phyloP scores from a whole-genome alignment of 2,888 invertebrate species.

The Reticulitermes lucifugus region DNA sequence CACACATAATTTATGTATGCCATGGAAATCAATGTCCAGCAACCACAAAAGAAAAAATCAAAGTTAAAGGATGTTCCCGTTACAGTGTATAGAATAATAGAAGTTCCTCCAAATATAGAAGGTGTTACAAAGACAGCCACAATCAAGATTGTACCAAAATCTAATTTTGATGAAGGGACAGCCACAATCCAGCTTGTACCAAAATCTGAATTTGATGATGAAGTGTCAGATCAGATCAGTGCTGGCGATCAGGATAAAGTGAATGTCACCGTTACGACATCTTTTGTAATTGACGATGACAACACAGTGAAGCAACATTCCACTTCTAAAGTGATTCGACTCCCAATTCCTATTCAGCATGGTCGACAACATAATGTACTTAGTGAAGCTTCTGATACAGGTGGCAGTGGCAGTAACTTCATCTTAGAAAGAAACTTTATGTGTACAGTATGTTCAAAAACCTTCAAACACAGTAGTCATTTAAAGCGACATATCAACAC shows the following conservation, averaged over 20 bases:
- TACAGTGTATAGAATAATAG: conserved; percentile 24
- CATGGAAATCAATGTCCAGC: neutral
- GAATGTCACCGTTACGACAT: conserved; percentile 1
- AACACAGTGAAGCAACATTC: conserved; percentile 2
- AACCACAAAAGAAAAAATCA: neutral
- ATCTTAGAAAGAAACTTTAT: conserved; percentile 12
- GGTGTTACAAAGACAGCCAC: conserved; percentile 8
- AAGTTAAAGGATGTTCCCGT: conserved; percentile 12
- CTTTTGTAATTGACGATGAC: conserved; percentile 1
- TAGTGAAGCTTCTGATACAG: neutral
- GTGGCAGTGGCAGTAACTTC: neutral
- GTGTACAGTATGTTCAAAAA: conserved; percentile 56
- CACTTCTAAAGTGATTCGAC: conserved; percentile 8
- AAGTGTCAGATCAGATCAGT: neutral
- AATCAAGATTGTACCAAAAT: neutral
- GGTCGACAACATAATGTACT: neutral
- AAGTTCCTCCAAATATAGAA: conserved; percentile 19
- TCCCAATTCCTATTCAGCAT: neutral
- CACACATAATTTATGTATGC: neutral
- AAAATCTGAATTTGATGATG: conserved; percentile 1
- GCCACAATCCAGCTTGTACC: neutral
- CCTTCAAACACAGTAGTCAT: conserved; percentile 55
- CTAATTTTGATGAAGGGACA: neutral
- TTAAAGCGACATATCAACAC: conserved; percentile 55
- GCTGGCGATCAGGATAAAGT: neutral